These are phyloP conservation scores for Onthophagus sagittarius DNA, from an alignment of 2,888 invertebrate genomes.

Conservation along the genomic window DNA sequence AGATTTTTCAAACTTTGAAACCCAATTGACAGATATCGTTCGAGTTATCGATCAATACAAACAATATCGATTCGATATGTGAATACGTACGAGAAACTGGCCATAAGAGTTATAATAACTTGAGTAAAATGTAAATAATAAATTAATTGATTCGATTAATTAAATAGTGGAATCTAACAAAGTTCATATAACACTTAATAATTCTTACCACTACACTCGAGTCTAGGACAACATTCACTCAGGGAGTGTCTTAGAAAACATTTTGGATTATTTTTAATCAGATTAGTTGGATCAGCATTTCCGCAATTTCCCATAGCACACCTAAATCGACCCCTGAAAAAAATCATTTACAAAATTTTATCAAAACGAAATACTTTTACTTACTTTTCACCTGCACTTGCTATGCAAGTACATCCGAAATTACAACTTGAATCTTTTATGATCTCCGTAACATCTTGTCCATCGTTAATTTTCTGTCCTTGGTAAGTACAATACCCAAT, in stretches of 20 bases:
- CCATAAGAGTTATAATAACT: too few species aligned
- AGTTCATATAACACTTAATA: slow-evolving; percentile 19
- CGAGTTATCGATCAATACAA: too few species aligned
- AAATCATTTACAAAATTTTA: neutral
- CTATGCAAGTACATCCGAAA: slow-evolving; percentile 16
- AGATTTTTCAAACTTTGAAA: too few species aligned
- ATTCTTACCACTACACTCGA: neutral
- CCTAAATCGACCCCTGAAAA: slow-evolving; percentile 4
- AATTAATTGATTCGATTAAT: too few species aligned
- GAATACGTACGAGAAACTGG: too few species aligned
- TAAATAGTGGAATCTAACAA: too few species aligned
- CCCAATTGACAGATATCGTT: too few species aligned
- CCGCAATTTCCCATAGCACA: slow-evolving; percentile 17
- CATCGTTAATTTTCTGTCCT: slow-evolving; percentile 3
- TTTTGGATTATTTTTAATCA: neutral
- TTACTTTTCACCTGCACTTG: neutral
- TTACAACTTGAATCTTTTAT: slow-evolving; percentile 4
- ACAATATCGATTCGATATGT: too few species aligned
- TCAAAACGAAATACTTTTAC: neutral
- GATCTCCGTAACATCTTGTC: neutral
- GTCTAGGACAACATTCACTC: slow-evolving; percentile 12
- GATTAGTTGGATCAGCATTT: neutral
- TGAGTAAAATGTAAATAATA: too few species aligned
- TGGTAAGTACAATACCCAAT: slow-evolving; percentile 19
- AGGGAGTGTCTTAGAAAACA: slow-evolving; percentile 10